These are phyloP conservation scores for Bujurquina vittata DNA, from an alignment of 2,113 vertebrate species.

Conservation along the genomic window DNA sequence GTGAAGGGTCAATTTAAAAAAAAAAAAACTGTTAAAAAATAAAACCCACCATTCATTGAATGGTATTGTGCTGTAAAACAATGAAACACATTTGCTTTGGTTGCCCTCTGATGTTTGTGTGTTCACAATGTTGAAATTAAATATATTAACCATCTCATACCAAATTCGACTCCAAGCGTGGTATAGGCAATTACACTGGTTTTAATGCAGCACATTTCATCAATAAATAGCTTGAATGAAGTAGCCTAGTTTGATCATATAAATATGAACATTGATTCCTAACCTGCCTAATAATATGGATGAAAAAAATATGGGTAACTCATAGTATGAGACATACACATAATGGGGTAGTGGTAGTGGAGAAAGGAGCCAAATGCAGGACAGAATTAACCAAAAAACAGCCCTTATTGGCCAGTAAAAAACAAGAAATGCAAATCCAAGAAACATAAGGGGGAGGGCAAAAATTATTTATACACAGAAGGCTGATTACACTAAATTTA, in stretches of 20 bases:
- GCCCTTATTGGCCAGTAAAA: background rate
- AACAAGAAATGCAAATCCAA: background rate
- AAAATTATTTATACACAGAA: accelerated
- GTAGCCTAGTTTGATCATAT: background rate
- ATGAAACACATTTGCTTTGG: background rate
- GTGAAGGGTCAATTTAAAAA: background rate
- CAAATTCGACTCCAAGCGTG: background rate
- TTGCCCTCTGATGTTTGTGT: background rate
- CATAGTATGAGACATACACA: accelerated
- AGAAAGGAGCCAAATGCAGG: background rate
- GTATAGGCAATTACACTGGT: background rate
- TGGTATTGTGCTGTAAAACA: background rate
- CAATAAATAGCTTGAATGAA: background rate
- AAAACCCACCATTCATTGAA: too few relatives aligned
- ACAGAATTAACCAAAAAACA: background rate
- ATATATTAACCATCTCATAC: too few relatives aligned
- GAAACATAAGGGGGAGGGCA: background rate
- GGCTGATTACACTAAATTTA: background rate
- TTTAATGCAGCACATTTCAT: background rate
- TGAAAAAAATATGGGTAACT: background rate
- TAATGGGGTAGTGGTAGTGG: background rate
- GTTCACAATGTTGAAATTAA: too few relatives aligned
- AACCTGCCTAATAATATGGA: background rate
- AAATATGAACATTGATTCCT: background rate
- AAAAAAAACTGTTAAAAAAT: background rate